A percentile compares a stretch with the other conserved stretches of the same genome.
These are phyloP conservation scores for Syngnathus typhle DNA, from an alignment of 2,113 vertebrate species.

Conservation along the genomic window DNA sequence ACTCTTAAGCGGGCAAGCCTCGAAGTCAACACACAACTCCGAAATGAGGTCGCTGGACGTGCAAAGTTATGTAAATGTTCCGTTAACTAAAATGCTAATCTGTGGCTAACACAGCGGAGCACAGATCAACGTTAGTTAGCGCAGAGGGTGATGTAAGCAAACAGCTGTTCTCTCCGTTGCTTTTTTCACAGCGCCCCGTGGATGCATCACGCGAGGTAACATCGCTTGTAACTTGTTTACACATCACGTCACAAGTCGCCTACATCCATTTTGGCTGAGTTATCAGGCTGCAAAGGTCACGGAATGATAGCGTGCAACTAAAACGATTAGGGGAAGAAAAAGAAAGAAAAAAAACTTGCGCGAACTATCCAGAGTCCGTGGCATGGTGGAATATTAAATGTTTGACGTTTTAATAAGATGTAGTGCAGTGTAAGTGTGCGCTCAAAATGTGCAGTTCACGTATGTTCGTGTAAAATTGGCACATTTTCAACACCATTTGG, in stretches of 20 bases:
- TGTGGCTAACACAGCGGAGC: slow-evolving; percentile 6
- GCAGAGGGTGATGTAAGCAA: slow-evolving; percentile 39
- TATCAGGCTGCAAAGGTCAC: slow-evolving; percentile 50
- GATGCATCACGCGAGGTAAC: background rate
- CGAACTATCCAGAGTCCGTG: background rate
- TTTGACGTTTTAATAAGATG: background rate
- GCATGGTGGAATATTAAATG: background rate
- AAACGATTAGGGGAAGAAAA: too few species aligned
- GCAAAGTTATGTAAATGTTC: background rate
- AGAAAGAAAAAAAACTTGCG: background rate
- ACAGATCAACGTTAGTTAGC: slow-evolving; percentile 9
- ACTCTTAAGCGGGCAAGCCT: background rate
- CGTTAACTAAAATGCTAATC: background rate
- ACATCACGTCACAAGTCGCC: background rate
- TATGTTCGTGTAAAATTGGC: background rate
- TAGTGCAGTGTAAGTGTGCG: background rate
- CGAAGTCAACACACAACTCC: background rate
- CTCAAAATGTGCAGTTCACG: background rate
- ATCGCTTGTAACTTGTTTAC: background rate
- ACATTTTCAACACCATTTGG: background rate
- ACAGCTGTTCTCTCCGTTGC: background rate
- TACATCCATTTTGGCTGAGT: background rate
- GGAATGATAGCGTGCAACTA: slow-evolving; percentile 21
- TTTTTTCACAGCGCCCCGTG: background rate
- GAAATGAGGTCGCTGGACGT: background rate